Base-by-base conservation (phyloP, 1,140 invertebrate species). In the Bombus confusus region DNA sequence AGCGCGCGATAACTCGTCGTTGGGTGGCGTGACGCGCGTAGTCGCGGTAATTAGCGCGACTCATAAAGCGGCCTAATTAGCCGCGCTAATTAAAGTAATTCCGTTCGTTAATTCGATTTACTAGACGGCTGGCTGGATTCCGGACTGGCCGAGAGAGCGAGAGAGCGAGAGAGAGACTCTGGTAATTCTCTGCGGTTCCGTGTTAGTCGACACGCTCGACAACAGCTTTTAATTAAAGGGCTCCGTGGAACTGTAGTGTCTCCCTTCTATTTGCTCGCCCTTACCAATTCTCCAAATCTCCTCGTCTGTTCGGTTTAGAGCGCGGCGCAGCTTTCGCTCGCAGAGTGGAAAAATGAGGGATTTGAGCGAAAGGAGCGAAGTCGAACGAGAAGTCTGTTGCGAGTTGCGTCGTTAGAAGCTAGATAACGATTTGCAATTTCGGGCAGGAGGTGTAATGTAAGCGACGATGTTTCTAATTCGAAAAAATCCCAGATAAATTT, bases 41-140 rank as follows among this genome's bases (percentile, higher is more conserved):
- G 12, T 62, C 66, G 66, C 75, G 47, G 66, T 34, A 85, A 85
- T 85, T 85, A 69, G 31, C 52, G 52, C 64, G 83, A 72, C 52
- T 80, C 83, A 71, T 79, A 79, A 85, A 79, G 66, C 83, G 15
- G 52, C 52, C 76, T 85, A 85, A 85, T 85, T 80, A 85, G 52
- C 76, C 83, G 39, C 39, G 37, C 66, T 85, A 85, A 85, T 80
- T 79, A 85, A 85, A 80, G 76, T 85, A 85, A 85, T 80, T 85
- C 57, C 83, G 68, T 80, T 72, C 66, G 83, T 79, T 85, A 59
- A 85, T 80, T 85, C 76, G 57, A 85, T 85, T 85, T 85, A 80
- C 68, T 79, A 68, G 75, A 47, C 76, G 75, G 82, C 34, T 59
- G 52, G 22, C 12, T 52, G 57, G 34, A 85, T 85, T 80, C 52